Evolutionary conservation across 2,113 vertebrate genomes (phyloP).

Genomic region (Lethenteron camtschaticum): DNA sequence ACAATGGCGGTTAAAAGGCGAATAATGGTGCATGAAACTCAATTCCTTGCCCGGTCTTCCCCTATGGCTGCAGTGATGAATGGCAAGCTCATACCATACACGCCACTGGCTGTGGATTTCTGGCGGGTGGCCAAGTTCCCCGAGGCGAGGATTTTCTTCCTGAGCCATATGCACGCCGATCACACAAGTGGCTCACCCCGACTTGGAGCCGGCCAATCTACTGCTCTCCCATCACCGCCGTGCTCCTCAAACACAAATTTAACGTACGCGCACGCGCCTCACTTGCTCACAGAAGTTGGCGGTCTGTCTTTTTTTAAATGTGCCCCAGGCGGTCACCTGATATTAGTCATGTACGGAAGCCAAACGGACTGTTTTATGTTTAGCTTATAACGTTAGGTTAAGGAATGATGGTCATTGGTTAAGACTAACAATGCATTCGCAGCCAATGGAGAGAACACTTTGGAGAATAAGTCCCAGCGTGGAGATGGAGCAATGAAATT

Average conservation of each 20-base stretch:
- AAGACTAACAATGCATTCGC: too few relatives aligned
- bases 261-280: slow-evolving; percentile 24
- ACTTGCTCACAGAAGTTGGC: not conserved
- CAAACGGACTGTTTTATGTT: not conserved
- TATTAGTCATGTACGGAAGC: not conserved
- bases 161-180: slow-evolving; percentile 74
- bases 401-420: too few relatives aligned
- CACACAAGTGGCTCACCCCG: slow-evolving; percentile 57
- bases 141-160: slow-evolving; percentile 43
- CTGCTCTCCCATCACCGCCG: slow-evolving; percentile 52
- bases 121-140: slow-evolving; percentile 51
- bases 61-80: slow-evolving; percentile 26
- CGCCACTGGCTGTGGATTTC: slow-evolving; percentile 67
- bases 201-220: slow-evolving; percentile 62
- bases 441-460: too few relatives aligned
- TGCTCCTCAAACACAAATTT: slow-evolving; percentile 34
- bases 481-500: too few relatives aligned
- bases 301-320: not conserved
- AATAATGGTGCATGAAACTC: too few relatives aligned
- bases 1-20: too few relatives aligned
- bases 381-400: not conserved
- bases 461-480: too few relatives aligned
- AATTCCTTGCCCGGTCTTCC: too few relatives aligned
- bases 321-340: not conserved
- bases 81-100: slow-evolving; percentile 40